A percentile compares a stretch with the other conserved stretches of the same genome.
Conservation (phyloP, 2,113 vertebrate genomes). For the Mystacornis crossleyi region DNA sequence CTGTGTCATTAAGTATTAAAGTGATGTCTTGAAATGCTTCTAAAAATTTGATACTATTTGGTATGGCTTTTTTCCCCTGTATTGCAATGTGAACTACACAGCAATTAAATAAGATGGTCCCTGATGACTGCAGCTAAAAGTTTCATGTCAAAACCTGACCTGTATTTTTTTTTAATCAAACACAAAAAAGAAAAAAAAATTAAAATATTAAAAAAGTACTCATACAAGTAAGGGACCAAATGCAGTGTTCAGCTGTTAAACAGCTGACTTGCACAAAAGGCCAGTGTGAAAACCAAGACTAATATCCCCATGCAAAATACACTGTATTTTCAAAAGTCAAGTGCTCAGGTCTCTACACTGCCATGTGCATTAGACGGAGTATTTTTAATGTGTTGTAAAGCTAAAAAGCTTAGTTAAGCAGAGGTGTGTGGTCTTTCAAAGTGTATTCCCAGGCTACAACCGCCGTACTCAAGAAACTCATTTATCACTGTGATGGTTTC, state of each 20-base stretch:
- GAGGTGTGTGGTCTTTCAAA: conserved; percentile 80
- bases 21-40: neutral
- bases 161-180: neutral
- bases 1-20: neutral
- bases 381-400: conserved; percentile 62
- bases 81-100: neutral
- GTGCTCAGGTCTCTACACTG: conserved; percentile 42
- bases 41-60: neutral
- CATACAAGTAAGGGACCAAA: neutral
- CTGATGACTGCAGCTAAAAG: neutral
- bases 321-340: conserved; percentile 67
- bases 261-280: conserved; percentile 9
- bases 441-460: conserved; percentile 36
- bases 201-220: neutral
- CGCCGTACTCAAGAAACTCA: conserved; percentile 76
- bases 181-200: neutral
- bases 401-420: conserved; percentile 64
- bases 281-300: conserved; percentile 35
- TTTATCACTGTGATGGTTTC: conserved; percentile 84
- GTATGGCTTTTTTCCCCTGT: neutral
- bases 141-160: neutral
- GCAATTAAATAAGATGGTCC: neutral
- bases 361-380: conserved; percentile 35
- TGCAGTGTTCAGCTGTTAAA: conserved; percentile 29
- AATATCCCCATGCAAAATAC: conserved; percentile 12